These are phyloP conservation scores for Petrophora chlorosata DNA, from an alignment of 2,888 invertebrate species.

Conservation along the genomic window DNA sequence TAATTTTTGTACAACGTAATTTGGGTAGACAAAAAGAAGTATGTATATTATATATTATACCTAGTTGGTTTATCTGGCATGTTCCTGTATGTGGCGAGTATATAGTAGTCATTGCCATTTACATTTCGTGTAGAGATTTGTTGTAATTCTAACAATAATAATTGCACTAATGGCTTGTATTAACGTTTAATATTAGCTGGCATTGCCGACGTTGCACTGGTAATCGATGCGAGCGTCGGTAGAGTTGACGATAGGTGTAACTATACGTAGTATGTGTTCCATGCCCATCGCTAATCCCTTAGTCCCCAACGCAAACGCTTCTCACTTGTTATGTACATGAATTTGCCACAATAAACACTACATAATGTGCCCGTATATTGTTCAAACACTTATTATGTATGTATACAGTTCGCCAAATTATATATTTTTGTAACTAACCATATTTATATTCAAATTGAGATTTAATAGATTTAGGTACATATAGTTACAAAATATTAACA, in stretches of 20 bases:
- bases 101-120: constrained; percentile 29
- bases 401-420: constrained; percentile 76
- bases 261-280: constrained; percentile 25
- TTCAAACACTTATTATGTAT: constrained; percentile 50
- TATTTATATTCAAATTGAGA: constrained; percentile 75
- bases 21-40: constrained; percentile 46
- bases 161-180: constrained; percentile 38
- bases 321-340: constrained; percentile 55
- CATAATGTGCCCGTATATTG: constrained; percentile 58
- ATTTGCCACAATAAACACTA: constrained; percentile 66
- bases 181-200: constrained; percentile 37
- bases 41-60: constrained; percentile 34
- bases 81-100: constrained; percentile 64
- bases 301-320: constrained; percentile 30
- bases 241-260: constrained; percentile 17
- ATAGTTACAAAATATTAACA: constrained; percentile 49
- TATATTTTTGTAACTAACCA: constrained; percentile 74
- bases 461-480: constrained; percentile 61
- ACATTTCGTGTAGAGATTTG: constrained; percentile 33
- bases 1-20: constrained; percentile 71
- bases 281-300: constrained; percentile 30
- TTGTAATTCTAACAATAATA: constrained; percentile 36
- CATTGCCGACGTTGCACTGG: constrained; percentile 34
- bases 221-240: constrained; percentile 19
- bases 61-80: constrained; percentile 68